Conservation (phyloP, 2,888 invertebrate species). For the Crioceris asparagi region DNA sequence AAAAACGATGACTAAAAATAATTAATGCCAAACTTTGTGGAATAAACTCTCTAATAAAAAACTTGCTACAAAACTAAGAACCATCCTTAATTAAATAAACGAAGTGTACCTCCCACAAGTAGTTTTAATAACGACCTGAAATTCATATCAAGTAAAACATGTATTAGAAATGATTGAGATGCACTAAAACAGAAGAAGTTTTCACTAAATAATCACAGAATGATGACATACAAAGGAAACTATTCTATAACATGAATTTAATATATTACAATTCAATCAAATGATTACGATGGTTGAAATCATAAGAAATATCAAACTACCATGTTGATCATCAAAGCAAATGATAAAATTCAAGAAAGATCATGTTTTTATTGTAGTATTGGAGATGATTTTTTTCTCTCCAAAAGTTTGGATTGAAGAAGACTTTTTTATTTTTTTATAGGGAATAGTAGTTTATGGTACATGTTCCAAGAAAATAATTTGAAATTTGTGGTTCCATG, state of each 20-base stretch:
- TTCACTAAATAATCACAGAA: no score
- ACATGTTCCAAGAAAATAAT: no score
- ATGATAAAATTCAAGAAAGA: no score
- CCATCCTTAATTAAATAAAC: constrained; percentile 19
- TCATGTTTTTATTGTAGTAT: no score
- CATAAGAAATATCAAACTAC: not conserved
- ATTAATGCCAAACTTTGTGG: constrained; percentile 1
- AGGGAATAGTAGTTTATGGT: no score
- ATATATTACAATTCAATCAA: not conserved
- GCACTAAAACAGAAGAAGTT: not conserved
- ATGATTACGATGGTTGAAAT: not conserved
- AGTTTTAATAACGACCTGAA: constrained; percentile 32
- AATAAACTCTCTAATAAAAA: constrained; percentile 15
- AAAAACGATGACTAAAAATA: no score
- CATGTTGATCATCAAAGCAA: no score
- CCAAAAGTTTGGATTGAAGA: no score
- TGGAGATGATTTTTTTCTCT: no score
- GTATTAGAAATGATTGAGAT: constrained; percentile 22
- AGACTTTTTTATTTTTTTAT: no score
- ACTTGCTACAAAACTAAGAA: constrained; percentile 12
- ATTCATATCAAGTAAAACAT: constrained; percentile 29
- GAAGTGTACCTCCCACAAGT: constrained; percentile 22
- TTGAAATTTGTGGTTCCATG: no score
- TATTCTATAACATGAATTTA: not conserved
- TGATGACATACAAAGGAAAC: not conserved